phyloP scores from a whole-genome alignment of 2,113 vertebrate genomes.

The Eulemur rufifrons region DNA sequence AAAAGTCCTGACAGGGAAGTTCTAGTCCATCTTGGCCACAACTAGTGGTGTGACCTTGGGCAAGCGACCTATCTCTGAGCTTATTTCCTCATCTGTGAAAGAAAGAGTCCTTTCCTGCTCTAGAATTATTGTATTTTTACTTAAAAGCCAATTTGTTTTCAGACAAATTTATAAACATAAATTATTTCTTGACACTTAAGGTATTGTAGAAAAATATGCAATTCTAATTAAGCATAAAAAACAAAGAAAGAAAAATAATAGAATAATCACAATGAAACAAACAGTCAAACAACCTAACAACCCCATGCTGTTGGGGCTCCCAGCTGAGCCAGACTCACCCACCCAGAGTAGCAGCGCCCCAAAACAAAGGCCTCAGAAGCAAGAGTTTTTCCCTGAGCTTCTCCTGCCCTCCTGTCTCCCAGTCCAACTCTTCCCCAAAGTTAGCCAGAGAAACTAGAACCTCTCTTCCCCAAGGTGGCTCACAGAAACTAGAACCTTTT shows the following conservation, averaged over 20 bases:
- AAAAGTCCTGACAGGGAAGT: not conserved
- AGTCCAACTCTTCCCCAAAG: too few relatives aligned
- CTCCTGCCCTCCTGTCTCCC: too few relatives aligned
- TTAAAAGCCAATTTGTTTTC: constrained; percentile 43
- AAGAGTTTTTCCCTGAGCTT: too few relatives aligned
- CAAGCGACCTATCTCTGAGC: not conserved
- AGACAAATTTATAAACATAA: constrained; percentile 34
- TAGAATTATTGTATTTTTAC: not conserved
- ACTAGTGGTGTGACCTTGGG: not conserved
- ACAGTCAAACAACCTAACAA: not conserved
- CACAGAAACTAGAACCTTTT: too few relatives aligned
- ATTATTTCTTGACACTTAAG: not conserved
- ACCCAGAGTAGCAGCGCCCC: too few relatives aligned
- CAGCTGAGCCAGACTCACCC: too few relatives aligned
- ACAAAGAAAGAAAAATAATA: not conserved
- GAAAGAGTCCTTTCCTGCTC: not conserved
- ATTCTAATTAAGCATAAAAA: constrained; percentile 13
- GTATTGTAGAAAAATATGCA: not conserved
- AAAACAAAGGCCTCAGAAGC: too few relatives aligned
- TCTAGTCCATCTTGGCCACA: not conserved
- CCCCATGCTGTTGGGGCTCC: not conserved
- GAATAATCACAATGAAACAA: not conserved
- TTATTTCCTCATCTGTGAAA: constrained; percentile 11
- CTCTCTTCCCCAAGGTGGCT: too few relatives aligned
- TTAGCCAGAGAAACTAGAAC: too few relatives aligned